These are phyloP conservation scores for Amphilophus citrinellus DNA, from an alignment of 2,113 vertebrate genomes.

Conservation along the genomic window DNA sequence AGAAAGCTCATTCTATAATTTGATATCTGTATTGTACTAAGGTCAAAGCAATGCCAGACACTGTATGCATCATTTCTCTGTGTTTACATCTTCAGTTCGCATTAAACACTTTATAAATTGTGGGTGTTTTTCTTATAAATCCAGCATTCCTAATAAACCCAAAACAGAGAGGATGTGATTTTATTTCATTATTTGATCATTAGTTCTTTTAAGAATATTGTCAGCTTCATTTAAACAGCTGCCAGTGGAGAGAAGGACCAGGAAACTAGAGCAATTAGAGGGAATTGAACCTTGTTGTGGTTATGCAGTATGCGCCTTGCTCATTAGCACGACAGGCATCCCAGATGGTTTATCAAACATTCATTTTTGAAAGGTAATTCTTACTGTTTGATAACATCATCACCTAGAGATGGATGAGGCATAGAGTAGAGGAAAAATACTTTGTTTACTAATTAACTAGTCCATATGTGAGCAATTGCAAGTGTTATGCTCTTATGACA, in stretches of 20 bases:
- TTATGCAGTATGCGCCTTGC: neutral
- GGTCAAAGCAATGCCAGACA: neutral
- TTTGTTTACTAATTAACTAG: neutral
- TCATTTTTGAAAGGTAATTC: slow-evolving; percentile 5
- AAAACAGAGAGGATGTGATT: neutral
- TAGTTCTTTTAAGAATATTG: neutral
- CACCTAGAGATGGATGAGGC: neutral
- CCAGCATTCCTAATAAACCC: neutral
- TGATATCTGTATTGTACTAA: neutral
- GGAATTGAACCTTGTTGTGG: neutral
- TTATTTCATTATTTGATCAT: neutral
- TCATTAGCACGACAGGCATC: neutral
- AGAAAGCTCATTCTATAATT: neutral
- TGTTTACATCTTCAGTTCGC: neutral
- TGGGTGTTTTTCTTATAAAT: neutral
- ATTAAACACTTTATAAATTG: neutral
- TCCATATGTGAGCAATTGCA: neutral
- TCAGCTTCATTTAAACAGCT: neutral
- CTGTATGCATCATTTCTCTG: neutral
- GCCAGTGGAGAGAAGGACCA: neutral
- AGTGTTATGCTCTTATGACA: neutral
- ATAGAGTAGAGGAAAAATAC: neutral
- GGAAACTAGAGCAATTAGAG: neutral
- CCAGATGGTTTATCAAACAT: neutral
- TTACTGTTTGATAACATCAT: slow-evolving; percentile 2